Evolutionary conservation across 2,888 invertebrate species (phyloP).

Genomic region (Drosophila greeni): DNA sequence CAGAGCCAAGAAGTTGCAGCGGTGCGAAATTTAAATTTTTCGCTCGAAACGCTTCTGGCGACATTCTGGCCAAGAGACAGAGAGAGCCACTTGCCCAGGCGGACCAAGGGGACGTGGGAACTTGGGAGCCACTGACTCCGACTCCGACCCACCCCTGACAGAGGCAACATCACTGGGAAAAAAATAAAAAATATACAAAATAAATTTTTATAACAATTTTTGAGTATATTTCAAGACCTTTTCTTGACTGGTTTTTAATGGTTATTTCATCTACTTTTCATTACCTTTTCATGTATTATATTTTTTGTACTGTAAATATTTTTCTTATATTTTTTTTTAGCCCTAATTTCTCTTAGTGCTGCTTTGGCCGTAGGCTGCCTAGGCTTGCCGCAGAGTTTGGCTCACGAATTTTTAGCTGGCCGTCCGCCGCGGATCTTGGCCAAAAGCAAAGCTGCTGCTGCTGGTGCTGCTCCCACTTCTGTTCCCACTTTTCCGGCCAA

Average conservation of each 20-base stretch:
- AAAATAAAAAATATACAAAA: neutral
- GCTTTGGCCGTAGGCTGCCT: constrained; percentile 52
- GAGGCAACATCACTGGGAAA: constrained; percentile 21
- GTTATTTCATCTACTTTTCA: neutral
- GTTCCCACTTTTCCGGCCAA: constrained; percentile 29
- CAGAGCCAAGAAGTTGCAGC: constrained; percentile 53
- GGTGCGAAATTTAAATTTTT: constrained; percentile 75
- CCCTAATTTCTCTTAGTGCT: constrained; percentile 4
- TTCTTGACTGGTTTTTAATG: neutral
- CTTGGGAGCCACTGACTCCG: constrained; percentile 51
- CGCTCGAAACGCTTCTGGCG: constrained; percentile 75
- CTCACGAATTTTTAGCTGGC: constrained; percentile 61
- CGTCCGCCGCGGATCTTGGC: constrained; percentile 20
- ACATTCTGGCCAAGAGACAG: constrained; percentile 48
- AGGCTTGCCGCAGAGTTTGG: constrained; percentile 70
- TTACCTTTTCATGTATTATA: neutral
- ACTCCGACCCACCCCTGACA: constrained; percentile 47
- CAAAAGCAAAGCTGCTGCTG: constrained; percentile 13
- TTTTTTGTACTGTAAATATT: neutral
- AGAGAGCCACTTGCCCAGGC: constrained; percentile 27
- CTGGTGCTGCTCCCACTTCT: constrained; percentile 37
- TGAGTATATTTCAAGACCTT: neutral
- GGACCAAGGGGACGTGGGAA: constrained; percentile 61
- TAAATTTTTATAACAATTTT: neutral
- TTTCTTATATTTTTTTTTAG: neutral